Base-by-base conservation (phyloP, 2,113 vertebrate species). In the Camelus bactrianus region DNA sequence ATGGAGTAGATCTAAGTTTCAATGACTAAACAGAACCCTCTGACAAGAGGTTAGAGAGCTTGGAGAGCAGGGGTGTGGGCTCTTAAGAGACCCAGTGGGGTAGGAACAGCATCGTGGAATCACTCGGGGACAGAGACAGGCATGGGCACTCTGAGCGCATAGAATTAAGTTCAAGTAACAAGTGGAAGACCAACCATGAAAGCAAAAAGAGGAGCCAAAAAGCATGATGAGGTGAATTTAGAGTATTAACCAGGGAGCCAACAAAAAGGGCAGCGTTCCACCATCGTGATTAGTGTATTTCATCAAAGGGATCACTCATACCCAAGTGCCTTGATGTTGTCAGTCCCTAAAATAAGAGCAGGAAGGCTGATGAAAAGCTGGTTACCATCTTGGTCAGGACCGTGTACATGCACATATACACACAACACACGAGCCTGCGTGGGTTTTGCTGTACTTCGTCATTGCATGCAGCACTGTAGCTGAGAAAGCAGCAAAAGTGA, bases 201-300 rank as follows among this genome's bases (percentile, higher is more conserved):
- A 93, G 42, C 32, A 81, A 85, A 90, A 91, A 62, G 50, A 89
- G 35, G 11, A 75, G 32, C 58, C 35, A 26, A 84, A 80, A 75
- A 77, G 56, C 11, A 54, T 38, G 30, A 6, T 12, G 46, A 22
- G 46, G 1, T 85, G 69, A 77, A 77, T 82, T 8, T 77, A 56
- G 35, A 62, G 4, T 72, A 58, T 64, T 50, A 96, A 65, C 46
- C 54, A 76, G 19, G 6, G 7, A 84, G 9, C n/a, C 35, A 38
- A 54, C 30, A 64, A 50, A 64, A 88, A 11, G 42, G 35, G 32
- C 56, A 9, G 26, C 38, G 19, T 69, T 84, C 35, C 24, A 8
- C 32, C 4, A 19, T 87, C 42, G 30, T 82, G 13, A 54, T 76
- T 70, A 26, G 24, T 48, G 11, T 9, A 46, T 50, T 56, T 70